Base-by-base conservation (phyloP, 2,113 vertebrate genomes). In the Campylomormyrus numenius region DNA sequence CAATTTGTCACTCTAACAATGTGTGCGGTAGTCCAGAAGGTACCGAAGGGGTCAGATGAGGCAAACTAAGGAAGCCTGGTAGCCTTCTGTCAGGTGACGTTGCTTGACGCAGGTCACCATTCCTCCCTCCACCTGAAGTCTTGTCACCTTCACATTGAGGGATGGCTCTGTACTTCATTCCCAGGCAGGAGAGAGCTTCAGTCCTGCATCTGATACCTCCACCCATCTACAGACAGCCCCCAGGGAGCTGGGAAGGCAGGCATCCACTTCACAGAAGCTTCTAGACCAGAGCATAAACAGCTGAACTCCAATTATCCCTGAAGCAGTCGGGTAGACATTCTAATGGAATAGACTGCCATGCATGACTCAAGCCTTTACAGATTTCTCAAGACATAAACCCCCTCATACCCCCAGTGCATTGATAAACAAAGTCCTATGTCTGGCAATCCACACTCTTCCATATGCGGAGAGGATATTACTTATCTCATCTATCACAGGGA, bases 251-350 rank as follows among this genome's bases (percentile, higher is more conserved):
- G 48, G 27, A 52, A 52, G 24, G 45, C 19, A 85, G 83, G 42
- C 45, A 42, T 46, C 83, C 48, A 52, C 49, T 27, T 35, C 35
- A 53, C 27, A 9, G 46, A 35, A 87, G 45, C 85, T 52, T 87
- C 85, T 52, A 31, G 46, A 15, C 15, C 85, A 35, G 49, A 48
- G 85, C 27, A 35, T 52, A 53, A 87, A 35, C 85, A 87, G 85
- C 50, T 49, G 27, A 53, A 87, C 49, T 87, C 85, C 85, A 87
- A 53, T 87, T 87, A 87, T 87, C 31, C 85, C 50, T 35, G 49
- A 53, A 53, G 85, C 85, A 87, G 85, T 9, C 31, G 27, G 48
- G 31, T 87, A 53, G 7, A 53, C 49, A 53, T 49, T 31, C 85
- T 87, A 53, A 87, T 53, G 85, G 85, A 87, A 53, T 53, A 35